A percentile compares a stretch with the other conserved stretches of the same genome.
These are phyloP conservation scores for Drosophila subpulchrella DNA, from an alignment of 1,140 invertebrate genomes.

Conservation along the genomic window DNA sequence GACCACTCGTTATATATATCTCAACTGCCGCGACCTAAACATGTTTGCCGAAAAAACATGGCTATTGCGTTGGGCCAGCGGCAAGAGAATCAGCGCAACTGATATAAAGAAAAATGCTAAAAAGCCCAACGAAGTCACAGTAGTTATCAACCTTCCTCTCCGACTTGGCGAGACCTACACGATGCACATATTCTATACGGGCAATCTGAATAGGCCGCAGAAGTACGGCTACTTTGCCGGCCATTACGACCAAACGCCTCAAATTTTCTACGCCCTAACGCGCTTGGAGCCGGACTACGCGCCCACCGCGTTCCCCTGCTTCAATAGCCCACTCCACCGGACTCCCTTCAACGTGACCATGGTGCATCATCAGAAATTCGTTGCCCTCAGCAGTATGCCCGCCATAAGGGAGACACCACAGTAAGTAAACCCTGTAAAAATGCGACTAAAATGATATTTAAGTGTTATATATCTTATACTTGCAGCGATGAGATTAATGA, in stretches of 20 bases:
- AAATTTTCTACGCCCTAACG: constrained; percentile 88
- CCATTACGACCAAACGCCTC: neutral
- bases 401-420: constrained; percentile 40
- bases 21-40: neutral
- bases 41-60: neutral
- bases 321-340: constrained; percentile 95
- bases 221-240: constrained; percentile 3
- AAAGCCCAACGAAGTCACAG: neutral
- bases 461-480: neutral
- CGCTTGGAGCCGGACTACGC: constrained; percentile 95
- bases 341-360: constrained; percentile 91
- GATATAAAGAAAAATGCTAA: neutral
- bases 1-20: neutral
- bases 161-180: constrained; percentile 1
- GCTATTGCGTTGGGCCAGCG: neutral
- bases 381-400: constrained; percentile 92
- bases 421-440: neutral
- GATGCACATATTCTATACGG: constrained; percentile 1
- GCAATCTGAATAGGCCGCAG: neutral
- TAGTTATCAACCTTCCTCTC: neutral
- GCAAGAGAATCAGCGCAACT: neutral
- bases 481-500: neutral
- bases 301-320: constrained; percentile 95
- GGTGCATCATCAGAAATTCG: constrained; percentile 87
- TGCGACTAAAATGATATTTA: too few species aligned